Conservation (phyloP, 2,888 invertebrate species). For the Cyaniris semiargus region DNA sequence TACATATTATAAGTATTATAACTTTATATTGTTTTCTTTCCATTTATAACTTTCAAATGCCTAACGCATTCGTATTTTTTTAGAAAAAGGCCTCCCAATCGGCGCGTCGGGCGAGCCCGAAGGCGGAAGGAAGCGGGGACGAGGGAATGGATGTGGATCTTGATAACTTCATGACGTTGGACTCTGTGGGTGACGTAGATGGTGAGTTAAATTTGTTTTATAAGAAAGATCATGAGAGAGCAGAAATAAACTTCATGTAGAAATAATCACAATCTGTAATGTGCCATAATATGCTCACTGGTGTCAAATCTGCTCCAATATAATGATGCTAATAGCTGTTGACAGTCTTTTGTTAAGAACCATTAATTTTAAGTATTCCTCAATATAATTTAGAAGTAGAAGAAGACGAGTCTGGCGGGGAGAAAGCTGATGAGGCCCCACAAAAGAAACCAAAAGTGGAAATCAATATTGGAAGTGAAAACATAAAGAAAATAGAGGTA, state of each 20-base stretch:
- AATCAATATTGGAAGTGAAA: slow-evolving; percentile 88
- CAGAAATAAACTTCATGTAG: too few species aligned
- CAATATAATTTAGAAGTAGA: slow-evolving; percentile 67
- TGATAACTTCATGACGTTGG: slow-evolving; percentile 93
- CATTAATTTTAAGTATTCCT: neutral
- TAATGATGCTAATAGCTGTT: too few species aligned
- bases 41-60: neutral
- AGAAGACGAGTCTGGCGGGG: slow-evolving; percentile 80
- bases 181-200: slow-evolving; percentile 92
- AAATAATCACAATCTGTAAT: too few species aligned
- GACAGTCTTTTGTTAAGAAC: neutral
- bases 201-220: slow-evolving; percentile 66
- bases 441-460: slow-evolving; percentile 83
- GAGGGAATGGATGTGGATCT: slow-evolving; percentile 87
- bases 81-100: slow-evolving; percentile 66
- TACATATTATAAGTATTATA: too few species aligned
- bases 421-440: slow-evolving; percentile 78
- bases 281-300: too few species aligned
- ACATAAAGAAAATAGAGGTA: slow-evolving; percentile 88
- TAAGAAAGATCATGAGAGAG: neutral
- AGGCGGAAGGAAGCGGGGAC: slow-evolving; percentile 84
- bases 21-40: slow-evolving; percentile 1
- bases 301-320: too few species aligned
- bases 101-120: slow-evolving; percentile 68
- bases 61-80: slow-evolving; percentile 5